Base-by-base conservation (phyloP, 2,797 vertebrate species). In the Danio albolineatus region DNA sequence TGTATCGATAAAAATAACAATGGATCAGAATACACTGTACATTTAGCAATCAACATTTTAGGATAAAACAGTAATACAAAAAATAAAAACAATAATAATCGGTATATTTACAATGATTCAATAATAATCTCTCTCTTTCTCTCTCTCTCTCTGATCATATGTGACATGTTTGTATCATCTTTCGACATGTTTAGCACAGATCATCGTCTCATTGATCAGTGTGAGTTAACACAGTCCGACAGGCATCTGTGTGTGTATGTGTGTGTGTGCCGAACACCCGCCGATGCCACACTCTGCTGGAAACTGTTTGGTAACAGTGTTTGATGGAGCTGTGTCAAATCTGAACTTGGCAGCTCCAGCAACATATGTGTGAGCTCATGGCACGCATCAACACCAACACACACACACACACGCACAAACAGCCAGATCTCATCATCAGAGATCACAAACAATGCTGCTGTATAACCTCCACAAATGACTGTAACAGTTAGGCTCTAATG, bases 261-360 rank as follows among this genome's bases (percentile, higher is more conserved):
- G 10, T 51, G 21, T 53, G 10, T 74, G 64, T 70, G 36, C 16
- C 36, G 73, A 83, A 21, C 36, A 16, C 65, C 51, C 21, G 17
- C 64, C 2, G 39, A 72, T 48, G 56, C 57, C 38, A n/a, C 21
- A 44, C 76, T 80, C 70, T 64, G 81, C 64, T 80, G 61, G 76
- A 82, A 82, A 83, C 77, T 56, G 76, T 83, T 83, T 79, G 56
- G 73, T 79, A 80, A 76, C 72, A 76, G 36, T 73, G 76, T 81
- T 76, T 79, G 79, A 82, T 79, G 76, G 76, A 83, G 76, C 57
- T 38, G 17, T 76, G 62, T 78, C 62, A 79, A 65, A 83, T 72
- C 44, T 74, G 46, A 80, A 84, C 62, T 78, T 80, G 85, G 73
- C 85, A 86, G 77, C 61, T 80, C 44, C 36, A 28, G 56, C 53